Percentiles rank a stretch among this genome's conserved stretches.
Conservation (phyloP, 2,797 vertebrate species). For the Tadarida brasiliensis region DNA sequence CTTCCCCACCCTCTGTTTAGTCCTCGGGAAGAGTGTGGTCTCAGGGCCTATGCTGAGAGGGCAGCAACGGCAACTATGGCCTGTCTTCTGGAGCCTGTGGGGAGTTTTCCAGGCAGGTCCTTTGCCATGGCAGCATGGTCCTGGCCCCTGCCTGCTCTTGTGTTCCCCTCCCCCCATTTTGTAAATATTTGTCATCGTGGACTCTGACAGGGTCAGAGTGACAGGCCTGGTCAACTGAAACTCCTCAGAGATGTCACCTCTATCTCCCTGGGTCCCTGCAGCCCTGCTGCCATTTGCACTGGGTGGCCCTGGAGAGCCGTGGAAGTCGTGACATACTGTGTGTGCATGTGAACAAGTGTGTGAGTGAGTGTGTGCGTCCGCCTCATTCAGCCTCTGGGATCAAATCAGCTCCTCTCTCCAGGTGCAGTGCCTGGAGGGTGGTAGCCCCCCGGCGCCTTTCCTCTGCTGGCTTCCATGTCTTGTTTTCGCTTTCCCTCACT, state of each 20-base stretch:
- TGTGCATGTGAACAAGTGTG: slow-evolving; percentile 82
- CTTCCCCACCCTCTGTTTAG: neutral
- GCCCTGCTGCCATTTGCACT: slow-evolving; percentile 91
- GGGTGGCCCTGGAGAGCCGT: slow-evolving; percentile 89
- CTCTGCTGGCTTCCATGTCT: slow-evolving; percentile 87
- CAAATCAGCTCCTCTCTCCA: slow-evolving; percentile 60
- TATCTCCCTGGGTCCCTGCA: slow-evolving; percentile 81
- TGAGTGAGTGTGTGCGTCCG: slow-evolving; percentile 87
- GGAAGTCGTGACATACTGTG: slow-evolving; percentile 86
- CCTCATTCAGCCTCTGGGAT: slow-evolving; percentile 91
- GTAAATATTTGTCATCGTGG: slow-evolving; percentile 98
- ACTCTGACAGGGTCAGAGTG: slow-evolving; percentile 86
- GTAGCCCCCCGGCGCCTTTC: slow-evolving; percentile 86
- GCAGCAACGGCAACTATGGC: neutral
- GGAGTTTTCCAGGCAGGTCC: slow-evolving; percentile 64
- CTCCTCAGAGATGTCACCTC: slow-evolving; percentile 76
- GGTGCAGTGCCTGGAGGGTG: slow-evolving; percentile 36
- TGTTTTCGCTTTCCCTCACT: slow-evolving; percentile 79
- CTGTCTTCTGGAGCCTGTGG: slow-evolving; percentile 34
- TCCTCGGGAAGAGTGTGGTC: slow-evolving; percentile 2
- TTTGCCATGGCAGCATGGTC: slow-evolving; percentile 59
- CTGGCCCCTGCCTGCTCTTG: slow-evolving; percentile 61
- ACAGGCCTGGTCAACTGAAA: slow-evolving; percentile 78
- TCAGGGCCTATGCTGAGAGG: slow-evolving; percentile 23
- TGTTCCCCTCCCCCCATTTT: slow-evolving; percentile 87